Evolutionary conservation across 2,113 vertebrate genomes (phyloP), one percentile per base, ranked within the genome.

Genomic region (Rhynchopsitta pachyrhyncha): DNA sequence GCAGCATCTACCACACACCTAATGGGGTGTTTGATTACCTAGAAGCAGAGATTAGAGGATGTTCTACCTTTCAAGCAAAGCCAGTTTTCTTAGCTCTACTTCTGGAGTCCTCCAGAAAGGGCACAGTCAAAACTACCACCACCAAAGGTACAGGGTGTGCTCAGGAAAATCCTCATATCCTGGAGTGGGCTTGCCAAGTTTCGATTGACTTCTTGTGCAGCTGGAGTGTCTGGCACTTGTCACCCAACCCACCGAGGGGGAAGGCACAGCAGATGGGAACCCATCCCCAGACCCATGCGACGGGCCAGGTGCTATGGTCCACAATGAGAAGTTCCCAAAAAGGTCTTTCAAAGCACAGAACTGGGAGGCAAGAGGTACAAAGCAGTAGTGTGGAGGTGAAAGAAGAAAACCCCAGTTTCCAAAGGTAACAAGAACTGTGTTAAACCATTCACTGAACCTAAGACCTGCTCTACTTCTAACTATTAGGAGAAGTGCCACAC

Each of bases 131-230:
- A 77, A 57, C 44, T 7, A 13, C 3, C 49, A 55, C 2, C 8
- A 27, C 18, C 20, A 81, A 60, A 86, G 39, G 7, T 12, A 66
- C 27, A 57, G 13, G 47, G 39, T 3, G 13, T 55, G 67, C 11
- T 23, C 31, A 79, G 55, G 55, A 31, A 68, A 71, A 49, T 20
- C 0, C 1, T 0, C 13, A 3, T 7, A 28, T 7, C 35, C 8
- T 52, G 37, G 12, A 73, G 20, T 42, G 29, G 39, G 9, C 19
- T 52, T 60, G 39, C 9, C 10, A 20, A 17, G 37, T 57, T 73
- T 29, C 47, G 20, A 41, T 39, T 39, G 41, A 67, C 23, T 11
- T 62, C 53, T 63, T 15, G 24, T 35, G n/a, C 59, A 70, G 35
- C 31, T 77, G 25, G 83, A 62, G 55, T 9, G 31, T 31, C 35